Evolutionary conservation across 1,140 invertebrate genomes (phyloP).

Genomic region (Delia radicum): DNA sequence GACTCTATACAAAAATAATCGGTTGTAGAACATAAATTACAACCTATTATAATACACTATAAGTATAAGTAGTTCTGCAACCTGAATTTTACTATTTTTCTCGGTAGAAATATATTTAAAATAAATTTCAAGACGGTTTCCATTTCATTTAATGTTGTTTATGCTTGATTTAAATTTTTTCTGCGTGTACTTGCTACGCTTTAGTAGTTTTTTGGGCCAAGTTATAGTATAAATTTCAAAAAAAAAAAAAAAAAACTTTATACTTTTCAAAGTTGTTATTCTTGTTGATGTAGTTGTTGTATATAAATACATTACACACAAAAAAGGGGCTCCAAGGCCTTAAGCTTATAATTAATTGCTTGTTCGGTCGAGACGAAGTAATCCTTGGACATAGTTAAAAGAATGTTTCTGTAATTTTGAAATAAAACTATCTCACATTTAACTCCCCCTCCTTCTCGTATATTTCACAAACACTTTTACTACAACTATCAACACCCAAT

Average conservation of each 20-base stretch:
- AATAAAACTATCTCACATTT: neutral
- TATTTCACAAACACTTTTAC: neutral
- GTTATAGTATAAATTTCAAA: neutral
- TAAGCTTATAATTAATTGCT: constrained; percentile 57
- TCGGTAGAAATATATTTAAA: no score
- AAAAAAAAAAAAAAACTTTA: neutral
- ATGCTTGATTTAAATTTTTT: no score
- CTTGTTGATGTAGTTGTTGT: constrained; percentile 9
- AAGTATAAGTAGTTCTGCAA: no score
- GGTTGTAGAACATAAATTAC: no score
- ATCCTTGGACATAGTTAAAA: constrained; percentile 35
- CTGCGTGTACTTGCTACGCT: no score
- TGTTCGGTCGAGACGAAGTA: constrained; percentile 57
- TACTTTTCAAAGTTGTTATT: neutral
- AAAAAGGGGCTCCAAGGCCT: constrained; percentile 54
- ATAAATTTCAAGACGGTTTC: no score
- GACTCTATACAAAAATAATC: no score
- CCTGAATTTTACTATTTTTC: no score
- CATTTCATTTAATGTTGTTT: no score
- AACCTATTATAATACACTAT: no score
- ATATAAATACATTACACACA: neutral
- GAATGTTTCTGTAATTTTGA: neutral
- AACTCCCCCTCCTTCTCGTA: neutral
- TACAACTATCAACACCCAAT: neutral
- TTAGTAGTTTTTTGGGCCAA: constrained; percentile 8